Conservation (phyloP, 2,113 vertebrate genomes). For the Serinus canaria region DNA sequence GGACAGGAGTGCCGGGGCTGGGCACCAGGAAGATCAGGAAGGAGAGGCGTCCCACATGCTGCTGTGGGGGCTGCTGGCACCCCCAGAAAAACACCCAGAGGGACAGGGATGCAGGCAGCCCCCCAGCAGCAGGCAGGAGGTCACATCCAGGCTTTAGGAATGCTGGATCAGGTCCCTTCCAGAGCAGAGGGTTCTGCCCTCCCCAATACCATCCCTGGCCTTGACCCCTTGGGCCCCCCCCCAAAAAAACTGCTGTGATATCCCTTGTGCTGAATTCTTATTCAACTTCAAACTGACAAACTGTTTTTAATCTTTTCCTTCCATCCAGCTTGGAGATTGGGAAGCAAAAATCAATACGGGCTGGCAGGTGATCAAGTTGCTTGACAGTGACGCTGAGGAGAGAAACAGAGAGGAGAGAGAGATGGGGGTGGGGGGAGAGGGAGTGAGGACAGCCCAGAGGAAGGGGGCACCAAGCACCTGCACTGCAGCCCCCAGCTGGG, state of each 20-base stretch:
- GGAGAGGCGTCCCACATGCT: rapidly evolving
- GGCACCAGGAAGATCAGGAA: background rate
- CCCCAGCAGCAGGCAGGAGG: background rate
- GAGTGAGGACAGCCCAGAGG: background rate
- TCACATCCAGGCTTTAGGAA: background rate
- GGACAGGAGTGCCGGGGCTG: background rate
- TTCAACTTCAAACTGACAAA: constrained; percentile 98
- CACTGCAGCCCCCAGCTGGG: constrained; percentile 70
- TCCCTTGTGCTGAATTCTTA: constrained; percentile 92
- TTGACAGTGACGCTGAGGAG: constrained; percentile 73
- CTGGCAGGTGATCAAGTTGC: constrained; percentile 97
- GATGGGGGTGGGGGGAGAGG: background rate
- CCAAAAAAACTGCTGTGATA: constrained; percentile 48
- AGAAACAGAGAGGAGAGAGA: background rate
- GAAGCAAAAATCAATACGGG: constrained; percentile 98
- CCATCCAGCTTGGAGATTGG: constrained; percentile 96
- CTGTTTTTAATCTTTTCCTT: constrained; percentile 99
- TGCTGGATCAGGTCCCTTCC: background rate
- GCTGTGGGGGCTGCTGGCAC: rapidly evolving
- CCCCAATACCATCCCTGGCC: constrained; percentile 3
- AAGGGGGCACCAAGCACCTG: constrained; percentile 47
- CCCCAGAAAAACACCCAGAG: background rate
- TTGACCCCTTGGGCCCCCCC: constrained; percentile 33
- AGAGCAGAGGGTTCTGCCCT: background rate
- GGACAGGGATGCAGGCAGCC: background rate